A percentile compares a stretch with the other conserved stretches of the same genome.
These are phyloP conservation scores for Lasioglossum villosulum DNA, from an alignment of 2,888 invertebrate species.

Conservation along the genomic window DNA sequence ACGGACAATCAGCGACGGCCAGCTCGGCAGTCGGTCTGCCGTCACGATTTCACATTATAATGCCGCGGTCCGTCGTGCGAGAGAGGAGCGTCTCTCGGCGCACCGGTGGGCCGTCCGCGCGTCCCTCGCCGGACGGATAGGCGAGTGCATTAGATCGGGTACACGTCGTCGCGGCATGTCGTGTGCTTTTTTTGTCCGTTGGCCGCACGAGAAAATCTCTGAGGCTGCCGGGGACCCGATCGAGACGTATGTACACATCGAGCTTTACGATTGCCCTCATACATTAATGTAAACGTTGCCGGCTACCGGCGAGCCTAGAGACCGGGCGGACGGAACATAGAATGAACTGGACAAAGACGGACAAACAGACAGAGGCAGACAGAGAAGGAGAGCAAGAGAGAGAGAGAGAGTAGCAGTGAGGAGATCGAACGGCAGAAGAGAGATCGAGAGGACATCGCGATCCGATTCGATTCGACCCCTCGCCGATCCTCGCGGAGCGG, in stretches of 20 bases:
- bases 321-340: slow-evolving; percentile 7
- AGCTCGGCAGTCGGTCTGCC: slow-evolving; percentile 41
- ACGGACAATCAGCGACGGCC: slow-evolving; percentile 67
- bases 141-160: slow-evolving; percentile 74
- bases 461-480: slow-evolving; percentile 34
- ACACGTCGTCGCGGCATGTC: slow-evolving; percentile 74
- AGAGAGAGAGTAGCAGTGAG: neutral
- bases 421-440: neutral
- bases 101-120: slow-evolving; percentile 60
- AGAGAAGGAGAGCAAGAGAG: neutral
- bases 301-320: slow-evolving; percentile 54
- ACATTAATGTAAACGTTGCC: slow-evolving; percentile 83
- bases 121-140: slow-evolving; percentile 65
- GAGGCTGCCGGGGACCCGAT: slow-evolving; percentile 67
- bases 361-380: slow-evolving; percentile 6
- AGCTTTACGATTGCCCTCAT: slow-evolving; percentile 83
- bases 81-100: slow-evolving; percentile 22
- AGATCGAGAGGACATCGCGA: slow-evolving; percentile 14
- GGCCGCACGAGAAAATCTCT: slow-evolving; percentile 77
- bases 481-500: neutral
- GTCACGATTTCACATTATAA: slow-evolving; percentile 74
- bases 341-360: neutral
- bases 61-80: slow-evolving; percentile 54
- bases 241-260: slow-evolving; percentile 84
- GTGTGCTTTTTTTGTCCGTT: slow-evolving; percentile 66